Evolutionary conservation across 2,888 invertebrate genomes (phyloP), one percentile per base, ranked within the genome.

Genomic region (Lasioglossum vierecki): DNA sequence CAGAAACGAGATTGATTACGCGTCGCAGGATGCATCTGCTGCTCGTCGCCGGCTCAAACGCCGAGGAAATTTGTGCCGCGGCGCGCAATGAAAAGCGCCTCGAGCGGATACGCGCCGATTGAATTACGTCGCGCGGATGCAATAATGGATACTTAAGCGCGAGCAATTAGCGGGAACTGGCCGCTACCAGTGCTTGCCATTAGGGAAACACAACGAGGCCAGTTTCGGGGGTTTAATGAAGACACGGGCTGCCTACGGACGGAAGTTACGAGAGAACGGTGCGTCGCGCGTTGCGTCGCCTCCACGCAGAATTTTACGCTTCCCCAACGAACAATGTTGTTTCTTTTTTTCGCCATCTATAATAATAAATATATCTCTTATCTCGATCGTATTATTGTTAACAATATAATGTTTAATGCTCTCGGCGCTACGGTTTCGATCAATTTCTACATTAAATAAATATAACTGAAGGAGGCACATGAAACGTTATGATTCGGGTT

Each of bases 121-220:
- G 82, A 89, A 86, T 87, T 87, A 86, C 83, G 73, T 76, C 78
- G 80, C 60, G 73, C 74, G 39, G 49, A 86, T 76, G 80, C 66
- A 80, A 86, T 86, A 86, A 85, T 76, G 85, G 86, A 82, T 74
- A 85, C 86, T 86, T 82, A 79, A 83, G 77, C 73, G 74, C 79
- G 83, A 83, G 83, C 79, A 83, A 87, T 87, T 86, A 83, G 49
- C 60, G 79, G 73, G 46, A 30, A 39, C 76, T 70, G 71, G 71
- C 63, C 77, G 60, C 41, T 79, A 68, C 68, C 80, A 53, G 76
- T 77, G 72, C 81, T 72, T 46, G 49, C 60, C 75, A 76, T 85
- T 85, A 76, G 68, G 30, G 70, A 49, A 80, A 71, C 70, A 76
- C 75, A 84, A 85, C 79, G 85, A 49, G 77, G 57, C 53, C 73